Base-by-base conservation (phyloP, 2,113 vertebrate genomes). In the Syngnathus floridae region DNA sequence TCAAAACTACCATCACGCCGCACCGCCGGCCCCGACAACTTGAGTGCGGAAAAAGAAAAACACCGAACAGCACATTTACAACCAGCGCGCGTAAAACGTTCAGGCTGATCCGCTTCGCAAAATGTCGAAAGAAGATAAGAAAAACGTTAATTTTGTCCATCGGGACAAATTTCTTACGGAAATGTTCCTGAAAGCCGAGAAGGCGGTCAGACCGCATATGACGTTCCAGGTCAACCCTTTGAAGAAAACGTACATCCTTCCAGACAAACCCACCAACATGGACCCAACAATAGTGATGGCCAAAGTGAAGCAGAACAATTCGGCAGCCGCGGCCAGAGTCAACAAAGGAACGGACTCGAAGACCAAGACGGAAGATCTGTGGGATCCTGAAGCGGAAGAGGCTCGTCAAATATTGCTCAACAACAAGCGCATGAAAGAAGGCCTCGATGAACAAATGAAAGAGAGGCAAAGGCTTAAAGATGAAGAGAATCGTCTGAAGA, bases 181-280 rank as follows among this genome's bases (percentile, higher is more conserved):
- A 43, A 61, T 61, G 59, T 61, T 61, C 59, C n/a, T 40, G n/a
- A 61, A 61, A 14, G 59, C 59, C 1, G 59, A 61, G 37, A 41
- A 11, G 12, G 43, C 40, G 1, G 59, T 61, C 40, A 41, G 22
- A 43, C 59, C 59, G 59, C 59, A 61, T 14, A 43, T 21, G 1
- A 61, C 59, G 7, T 61, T 61, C 26, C 59, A 61, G 16, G 21
- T 61, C 40, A 61, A 61, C n/a, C 59, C 59, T 3, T 19, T 61
- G 1, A 61, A 43, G 59, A 61, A 61, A 43, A 61, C 59, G 3
- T 21, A 61, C 4, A 61, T 43, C 40, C 21, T 61, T 7, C 59
- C 59, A 1, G 59, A 61, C 59, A 41, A 12, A 1, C 59, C 59
- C 21, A 61, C 38, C 2, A 41, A 22, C 38, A 61, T 61, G 59